phyloP scores from a whole-genome alignment of 2,113 vertebrate genomes.

The Dasyprocta punctata region DNA sequence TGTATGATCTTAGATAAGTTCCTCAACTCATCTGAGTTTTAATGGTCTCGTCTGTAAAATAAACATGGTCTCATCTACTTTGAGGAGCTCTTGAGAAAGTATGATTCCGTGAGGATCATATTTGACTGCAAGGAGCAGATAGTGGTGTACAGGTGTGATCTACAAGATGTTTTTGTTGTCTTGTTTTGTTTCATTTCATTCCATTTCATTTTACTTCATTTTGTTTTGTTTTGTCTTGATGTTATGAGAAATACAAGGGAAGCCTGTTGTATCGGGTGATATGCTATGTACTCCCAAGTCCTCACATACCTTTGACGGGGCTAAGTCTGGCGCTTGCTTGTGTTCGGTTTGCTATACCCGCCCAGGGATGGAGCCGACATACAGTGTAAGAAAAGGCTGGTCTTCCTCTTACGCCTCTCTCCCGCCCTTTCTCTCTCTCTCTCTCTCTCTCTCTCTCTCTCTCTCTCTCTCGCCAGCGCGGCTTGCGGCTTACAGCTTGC shows the following conservation, averaged over 20 bases:
- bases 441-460: too few species aligned
- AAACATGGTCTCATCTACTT: neutral
- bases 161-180: neutral
- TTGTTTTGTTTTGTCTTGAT: neutral
- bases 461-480: too few species aligned
- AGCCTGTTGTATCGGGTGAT: too few species aligned
- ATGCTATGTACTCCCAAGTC: too few species aligned
- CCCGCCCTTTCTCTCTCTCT: too few species aligned
- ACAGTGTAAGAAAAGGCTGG: too few species aligned
- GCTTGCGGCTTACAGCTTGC: too few species aligned
- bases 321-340: too few species aligned
- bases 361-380: too few species aligned
- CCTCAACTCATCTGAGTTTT: slow-evolving; percentile 42
- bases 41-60: neutral
- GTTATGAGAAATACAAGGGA: neutral
- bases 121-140: slow-evolving; percentile 3
- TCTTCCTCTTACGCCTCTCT: too few species aligned
- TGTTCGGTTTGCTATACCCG: too few species aligned
- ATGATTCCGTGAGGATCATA: neutral
- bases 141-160: neutral
- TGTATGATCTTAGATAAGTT: neutral
- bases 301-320: too few species aligned
- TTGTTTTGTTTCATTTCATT: neutral
- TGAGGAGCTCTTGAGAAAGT: neutral
- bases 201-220: neutral